phyloP scores from a whole-genome alignment of 2,888 invertebrate species.

The Clitarchus hookeri region DNA sequence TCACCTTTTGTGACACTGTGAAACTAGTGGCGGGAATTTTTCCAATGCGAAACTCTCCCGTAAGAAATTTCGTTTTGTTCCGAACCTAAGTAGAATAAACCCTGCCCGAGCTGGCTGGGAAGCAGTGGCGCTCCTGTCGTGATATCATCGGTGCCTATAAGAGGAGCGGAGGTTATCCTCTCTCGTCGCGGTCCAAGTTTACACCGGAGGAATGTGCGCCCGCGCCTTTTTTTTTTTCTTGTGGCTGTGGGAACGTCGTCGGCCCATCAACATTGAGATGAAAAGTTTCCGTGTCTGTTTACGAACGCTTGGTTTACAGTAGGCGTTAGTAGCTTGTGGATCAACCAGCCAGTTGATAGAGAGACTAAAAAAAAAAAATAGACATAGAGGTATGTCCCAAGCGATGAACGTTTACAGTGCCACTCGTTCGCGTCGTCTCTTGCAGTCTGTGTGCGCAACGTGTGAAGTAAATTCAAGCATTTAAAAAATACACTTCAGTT shows the following conservation, averaged over 20 bases:
- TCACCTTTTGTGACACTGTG: too few relatives aligned
- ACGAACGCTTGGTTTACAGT: background rate
- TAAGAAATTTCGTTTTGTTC: too few relatives aligned
- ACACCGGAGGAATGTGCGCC: background rate
- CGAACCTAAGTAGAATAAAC: too few relatives aligned
- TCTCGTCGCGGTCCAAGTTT: constrained; percentile 10
- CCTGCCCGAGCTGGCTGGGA: background rate
- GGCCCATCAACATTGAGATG: constrained; percentile 1
- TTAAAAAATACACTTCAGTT: too few relatives aligned
- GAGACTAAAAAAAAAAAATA: background rate
- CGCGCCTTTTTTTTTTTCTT: background rate
- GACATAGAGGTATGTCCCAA: too few relatives aligned
- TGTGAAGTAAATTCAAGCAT: too few relatives aligned
- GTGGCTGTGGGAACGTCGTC: background rate
- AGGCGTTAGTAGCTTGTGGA: background rate
- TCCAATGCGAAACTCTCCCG: too few relatives aligned
- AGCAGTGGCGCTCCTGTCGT: background rate
- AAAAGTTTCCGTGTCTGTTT: background rate
- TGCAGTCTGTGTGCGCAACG: too few relatives aligned
- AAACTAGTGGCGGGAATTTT: too few relatives aligned
- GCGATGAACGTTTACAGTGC: too few relatives aligned
- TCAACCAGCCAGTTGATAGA: background rate
- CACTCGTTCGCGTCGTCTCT: too few relatives aligned
- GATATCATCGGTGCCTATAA: background rate
- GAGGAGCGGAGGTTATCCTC: background rate